Base-by-base conservation (phyloP, 2,797 vertebrate species). In the Nannoperca obscura region DNA sequence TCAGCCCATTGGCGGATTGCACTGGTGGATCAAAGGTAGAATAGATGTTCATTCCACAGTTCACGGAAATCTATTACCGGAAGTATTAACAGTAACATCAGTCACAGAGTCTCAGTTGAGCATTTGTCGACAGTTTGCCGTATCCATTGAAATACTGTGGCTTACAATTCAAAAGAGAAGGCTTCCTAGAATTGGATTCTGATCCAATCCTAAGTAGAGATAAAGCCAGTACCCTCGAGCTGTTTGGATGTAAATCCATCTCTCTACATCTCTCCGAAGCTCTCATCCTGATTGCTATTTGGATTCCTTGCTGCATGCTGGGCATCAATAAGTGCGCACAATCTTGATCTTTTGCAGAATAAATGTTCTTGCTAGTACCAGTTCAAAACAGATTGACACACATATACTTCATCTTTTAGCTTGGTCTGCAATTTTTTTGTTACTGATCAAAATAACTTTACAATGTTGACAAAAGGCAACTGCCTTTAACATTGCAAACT, bases 161-260 rank as follows among this genome's bases (percentile, higher is more conserved):
- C 82, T 91, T 89, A 81, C 76, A 76, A 85, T 85, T 92, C 79
- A 83, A 89, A 90, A 90, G 85, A 90, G 76, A 85, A 86, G 84
- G 64, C 78, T 93, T 94, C 88, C 90, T 80, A 52, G 74, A 89
- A 91, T 87, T 88, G 86, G 83, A 86, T 91, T 87, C 74, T 91
- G 85, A 92, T 92, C 88, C 86, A 79, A 83, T 85, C 81, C 82
- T 91, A 92, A 92, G 91, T 89, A 89, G 84, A 92, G 88, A 89
- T 89, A 90, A 92, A 92, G 86, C 86, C 90, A 87, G 87, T 83
- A 83, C 84, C 90, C 91, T 90, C 75, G 22, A 90, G 90, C 89
- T 93, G 89, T 92, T 93, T 90, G 86, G 88, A 93, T 93, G 86
- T 93, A 92, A 94, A 93, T 92, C 89, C 81, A 87, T 90, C 89